A percentile compares a stretch with the other conserved stretches of the same genome.
Evolutionary conservation across 2,888 invertebrate genomes (phyloP).

Genomic region (Nebria brevicollis): DNA sequence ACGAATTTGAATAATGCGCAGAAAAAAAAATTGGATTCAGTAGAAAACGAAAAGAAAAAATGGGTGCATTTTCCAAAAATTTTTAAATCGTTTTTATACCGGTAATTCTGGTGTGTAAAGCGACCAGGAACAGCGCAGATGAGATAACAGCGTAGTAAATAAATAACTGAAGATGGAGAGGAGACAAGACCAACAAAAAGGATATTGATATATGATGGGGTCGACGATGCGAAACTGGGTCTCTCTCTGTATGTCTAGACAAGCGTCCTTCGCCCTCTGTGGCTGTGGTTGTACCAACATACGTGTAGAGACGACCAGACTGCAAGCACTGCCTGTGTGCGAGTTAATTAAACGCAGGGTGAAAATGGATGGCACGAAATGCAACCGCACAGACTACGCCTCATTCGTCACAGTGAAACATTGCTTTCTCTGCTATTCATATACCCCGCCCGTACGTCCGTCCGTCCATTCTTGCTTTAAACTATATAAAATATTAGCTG

Average conservation of each 20-base stretch:
- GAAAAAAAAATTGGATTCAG: no score
- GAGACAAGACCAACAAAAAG: slow-evolving; percentile 1
- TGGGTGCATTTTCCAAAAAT: no score
- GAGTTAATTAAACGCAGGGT: not conserved
- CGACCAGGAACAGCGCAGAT: not conserved
- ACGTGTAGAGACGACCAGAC: not conserved
- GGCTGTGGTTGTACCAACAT: no score
- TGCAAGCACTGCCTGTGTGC: not conserved
- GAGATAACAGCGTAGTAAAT: not conserved
- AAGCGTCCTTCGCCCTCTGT: not conserved
- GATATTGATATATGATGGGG: not conserved
- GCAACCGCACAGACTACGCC: not conserved
- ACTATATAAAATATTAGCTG: not conserved
- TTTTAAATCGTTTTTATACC: no score
- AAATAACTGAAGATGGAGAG: not conserved
- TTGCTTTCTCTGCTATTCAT: not conserved
- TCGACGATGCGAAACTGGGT: slow-evolving; percentile 1
- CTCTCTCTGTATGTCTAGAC: not conserved
- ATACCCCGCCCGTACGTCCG: not conserved
- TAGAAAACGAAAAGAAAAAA: no score
- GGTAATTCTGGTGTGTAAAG: no score
- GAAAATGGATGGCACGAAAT: not conserved
- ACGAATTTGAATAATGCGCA: no score
- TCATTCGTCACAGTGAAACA: slow-evolving; percentile 1
- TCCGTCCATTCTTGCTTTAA: not conserved